Conservation (phyloP, 2,888 invertebrate genomes). For the Himalopsyche kuldschensis region DNA sequence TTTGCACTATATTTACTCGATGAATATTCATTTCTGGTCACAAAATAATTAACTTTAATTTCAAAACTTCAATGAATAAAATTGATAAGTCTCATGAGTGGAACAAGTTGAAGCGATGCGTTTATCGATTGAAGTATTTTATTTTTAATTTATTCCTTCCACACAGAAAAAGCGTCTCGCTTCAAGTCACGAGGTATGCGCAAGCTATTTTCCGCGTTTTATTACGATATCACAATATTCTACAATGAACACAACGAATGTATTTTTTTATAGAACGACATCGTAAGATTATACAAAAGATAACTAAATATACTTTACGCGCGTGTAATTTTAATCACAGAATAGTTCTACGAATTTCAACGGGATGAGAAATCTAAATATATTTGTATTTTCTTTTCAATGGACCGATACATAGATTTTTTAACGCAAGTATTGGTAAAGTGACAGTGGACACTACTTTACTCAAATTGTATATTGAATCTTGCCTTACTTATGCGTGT, state of each 20-base stretch:
- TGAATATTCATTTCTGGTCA: neutral
- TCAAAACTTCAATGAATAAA: neutral
- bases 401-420: too few relatives aligned
- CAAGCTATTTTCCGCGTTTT: neutral
- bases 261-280: neutral
- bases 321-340: too few relatives aligned
- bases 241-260: neutral
- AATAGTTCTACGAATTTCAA: too few relatives aligned
- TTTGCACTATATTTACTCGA: neutral
- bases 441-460: too few relatives aligned
- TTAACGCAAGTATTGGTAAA: too few relatives aligned
- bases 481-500: too few relatives aligned
- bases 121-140: neutral
- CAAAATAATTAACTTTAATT: neutral
- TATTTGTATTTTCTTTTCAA: too few relatives aligned
- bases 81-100: neutral
- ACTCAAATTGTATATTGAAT: too few relatives aligned
- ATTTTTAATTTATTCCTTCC: neutral
- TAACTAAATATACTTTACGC: neutral
- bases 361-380: too few relatives aligned
- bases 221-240: neutral
- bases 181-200: neutral
- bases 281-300: neutral
- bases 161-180: neutral
- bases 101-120: neutral